phyloP scores from a whole-genome alignment of 2,797 vertebrate species.

The Argya squamiceps region DNA sequence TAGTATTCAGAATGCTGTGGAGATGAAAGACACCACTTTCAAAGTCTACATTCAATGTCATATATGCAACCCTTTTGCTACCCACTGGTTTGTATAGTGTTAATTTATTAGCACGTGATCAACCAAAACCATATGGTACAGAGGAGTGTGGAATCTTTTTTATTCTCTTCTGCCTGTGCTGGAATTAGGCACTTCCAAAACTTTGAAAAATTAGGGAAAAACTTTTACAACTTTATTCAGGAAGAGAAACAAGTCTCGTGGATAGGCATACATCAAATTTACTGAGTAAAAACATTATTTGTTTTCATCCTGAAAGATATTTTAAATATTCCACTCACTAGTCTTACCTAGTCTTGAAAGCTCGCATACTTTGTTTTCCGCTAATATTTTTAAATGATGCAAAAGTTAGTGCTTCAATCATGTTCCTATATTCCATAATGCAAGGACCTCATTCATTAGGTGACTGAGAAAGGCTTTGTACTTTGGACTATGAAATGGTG shows the following conservation, averaged over 20 bases:
- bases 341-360: background rate
- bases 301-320: background rate
- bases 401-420: background rate
- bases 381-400: background rate
- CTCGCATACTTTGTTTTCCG: background rate
- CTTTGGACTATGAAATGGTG: background rate
- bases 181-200: background rate
- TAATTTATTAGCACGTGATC: background rate
- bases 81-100: background rate
- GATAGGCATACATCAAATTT: background rate
- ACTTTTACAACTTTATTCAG: background rate
- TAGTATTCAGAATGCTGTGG: background rate
- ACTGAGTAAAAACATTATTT: background rate
- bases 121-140: background rate
- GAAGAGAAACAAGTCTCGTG: background rate
- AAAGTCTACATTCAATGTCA: background rate
- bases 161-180: background rate
- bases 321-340: background rate
- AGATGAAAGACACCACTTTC: background rate
- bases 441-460: background rate
- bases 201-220: background rate
- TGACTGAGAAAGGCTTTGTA: background rate
- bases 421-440: background rate
- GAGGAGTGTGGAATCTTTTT: background rate
- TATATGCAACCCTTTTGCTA: background rate